Base-by-base conservation (phyloP, 2,888 invertebrate genomes). In the Synanthedon andrenaeformis region DNA sequence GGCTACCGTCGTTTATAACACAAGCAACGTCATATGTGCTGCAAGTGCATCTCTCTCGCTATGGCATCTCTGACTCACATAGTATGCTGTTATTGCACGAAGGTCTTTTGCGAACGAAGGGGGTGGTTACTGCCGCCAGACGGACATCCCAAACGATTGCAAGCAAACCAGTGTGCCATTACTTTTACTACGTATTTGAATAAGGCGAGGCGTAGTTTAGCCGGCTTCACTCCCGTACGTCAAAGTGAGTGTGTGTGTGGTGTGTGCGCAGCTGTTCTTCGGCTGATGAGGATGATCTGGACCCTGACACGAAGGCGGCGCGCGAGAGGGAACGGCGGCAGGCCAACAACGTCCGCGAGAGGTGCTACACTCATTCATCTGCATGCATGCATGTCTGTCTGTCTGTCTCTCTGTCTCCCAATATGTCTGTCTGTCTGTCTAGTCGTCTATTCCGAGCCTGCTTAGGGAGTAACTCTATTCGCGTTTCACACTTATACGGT, bases 331-430 rank as follows among this genome's bases (percentile, higher is more conserved):
- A 98, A 89, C 91, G 98, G 70, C 91, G 98, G 65, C 96, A 97
- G 88, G 97, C 98, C 76, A 98, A 98, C 91, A 98, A 98, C 90
- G 97, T 97, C 66, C 90, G 98, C 72, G 97, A 97, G 92, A 94
- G 96, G 96, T 96, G 89, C 88, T 41, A 49, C 45, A 45, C 4
- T 58, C 57, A 56, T 55, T 28, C 17, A 50, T 41, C 4, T 28
- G 3, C 49, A 10, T 11, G 14, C 42, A n/a, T 6, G 11, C 49
- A 17, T 8, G 17, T 49, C 50, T 14, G 11, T 52, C 28, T 58
- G 52, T 45, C 45, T n/a, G 14, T 14, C n/a, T n/a, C 42, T 49
- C 49, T 14, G 11, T 52, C n/a, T n/a, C n/a, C n/a, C n/a, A n/a
- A n/a, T n/a, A 17, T 19, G 3, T 19, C 4, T 23, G 23, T 23